Conservation (phyloP, 2,113 vertebrate genomes). For the Bambusicola thoracicus region DNA sequence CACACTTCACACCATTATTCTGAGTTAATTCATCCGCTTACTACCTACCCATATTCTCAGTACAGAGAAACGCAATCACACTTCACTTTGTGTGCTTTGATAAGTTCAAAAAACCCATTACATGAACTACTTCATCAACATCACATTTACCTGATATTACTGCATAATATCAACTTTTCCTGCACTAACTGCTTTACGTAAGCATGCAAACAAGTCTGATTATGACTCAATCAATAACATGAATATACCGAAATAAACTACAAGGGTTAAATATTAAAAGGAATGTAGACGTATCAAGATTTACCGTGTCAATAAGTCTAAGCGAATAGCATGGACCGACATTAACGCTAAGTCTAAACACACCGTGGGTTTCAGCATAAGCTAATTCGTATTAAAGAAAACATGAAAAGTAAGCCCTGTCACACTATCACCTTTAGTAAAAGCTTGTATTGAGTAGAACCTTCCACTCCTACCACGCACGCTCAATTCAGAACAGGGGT, state of each 20-base stretch:
- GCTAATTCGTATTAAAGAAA: neutral
- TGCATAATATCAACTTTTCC: constrained; percentile 53
- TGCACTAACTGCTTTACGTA: constrained; percentile 62
- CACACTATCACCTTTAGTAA: neutral
- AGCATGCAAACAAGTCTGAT: constrained; percentile 78
- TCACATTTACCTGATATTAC: constrained; percentile 69
- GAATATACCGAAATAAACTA: constrained; percentile 74
- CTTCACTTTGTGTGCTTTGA: constrained; percentile 54
- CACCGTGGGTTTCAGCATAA: neutral
- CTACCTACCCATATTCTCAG: constrained; percentile 1
- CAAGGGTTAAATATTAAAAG: constrained; percentile 67
- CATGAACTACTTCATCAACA: constrained; percentile 67
- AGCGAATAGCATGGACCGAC: constrained; percentile 34
- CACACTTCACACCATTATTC: constrained; percentile 53
- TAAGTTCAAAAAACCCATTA: constrained; percentile 46
- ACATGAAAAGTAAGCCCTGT: neutral
- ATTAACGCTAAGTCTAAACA: neutral
- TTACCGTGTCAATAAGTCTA: constrained; percentile 53
- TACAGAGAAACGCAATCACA: constrained; percentile 50
- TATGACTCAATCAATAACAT: constrained; percentile 60
- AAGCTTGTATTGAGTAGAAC: neutral
- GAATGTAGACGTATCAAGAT: constrained; percentile 56
- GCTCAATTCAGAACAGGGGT: constrained; percentile 37
- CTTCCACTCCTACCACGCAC: neutral
- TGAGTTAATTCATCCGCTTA: constrained; percentile 26